A percentile compares a stretch with the other conserved stretches of the same genome.
Conservation (phyloP, 2,797 vertebrate genomes). For the Cephalopachus bancanus region DNA sequence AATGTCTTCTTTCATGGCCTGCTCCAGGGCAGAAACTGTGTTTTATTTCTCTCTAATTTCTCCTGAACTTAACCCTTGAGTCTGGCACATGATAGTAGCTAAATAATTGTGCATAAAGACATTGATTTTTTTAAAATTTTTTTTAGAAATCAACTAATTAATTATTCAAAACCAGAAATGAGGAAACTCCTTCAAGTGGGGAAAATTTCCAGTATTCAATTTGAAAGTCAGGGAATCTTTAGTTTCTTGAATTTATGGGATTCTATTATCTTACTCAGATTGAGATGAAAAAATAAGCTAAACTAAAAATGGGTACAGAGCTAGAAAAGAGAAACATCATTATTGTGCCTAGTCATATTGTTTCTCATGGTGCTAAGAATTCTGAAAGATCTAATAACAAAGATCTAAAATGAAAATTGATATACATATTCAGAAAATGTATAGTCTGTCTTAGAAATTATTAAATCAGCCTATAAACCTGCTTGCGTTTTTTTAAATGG, state of each 20-base stretch:
- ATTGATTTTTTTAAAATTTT: neutral
- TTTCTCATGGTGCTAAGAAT: neutral
- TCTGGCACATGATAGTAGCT: neutral
- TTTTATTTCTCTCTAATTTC: neutral
- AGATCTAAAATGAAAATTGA: neutral
- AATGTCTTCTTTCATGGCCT: neutral
- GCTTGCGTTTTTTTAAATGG: neutral
- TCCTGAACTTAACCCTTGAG: constrained; percentile 5
- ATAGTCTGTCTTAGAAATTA: constrained; percentile 43
- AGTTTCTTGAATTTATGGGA: neutral
- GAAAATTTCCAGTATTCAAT: neutral
- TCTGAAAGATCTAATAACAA: neutral
- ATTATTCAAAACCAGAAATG: neutral
- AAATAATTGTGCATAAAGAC: neutral
- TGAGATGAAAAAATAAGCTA: constrained; percentile 2
- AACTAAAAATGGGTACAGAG: neutral
- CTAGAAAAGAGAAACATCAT: neutral
- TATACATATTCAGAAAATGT: neutral
- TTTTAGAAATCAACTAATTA: neutral
- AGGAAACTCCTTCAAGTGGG: neutral
- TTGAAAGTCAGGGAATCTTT: neutral
- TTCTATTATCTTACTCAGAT: neutral
- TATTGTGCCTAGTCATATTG: neutral
- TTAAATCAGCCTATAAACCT: neutral
- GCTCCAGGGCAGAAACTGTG: neutral